phyloP scores from a whole-genome alignment of 2,888 invertebrate species.

The Tiliacea aurago region DNA sequence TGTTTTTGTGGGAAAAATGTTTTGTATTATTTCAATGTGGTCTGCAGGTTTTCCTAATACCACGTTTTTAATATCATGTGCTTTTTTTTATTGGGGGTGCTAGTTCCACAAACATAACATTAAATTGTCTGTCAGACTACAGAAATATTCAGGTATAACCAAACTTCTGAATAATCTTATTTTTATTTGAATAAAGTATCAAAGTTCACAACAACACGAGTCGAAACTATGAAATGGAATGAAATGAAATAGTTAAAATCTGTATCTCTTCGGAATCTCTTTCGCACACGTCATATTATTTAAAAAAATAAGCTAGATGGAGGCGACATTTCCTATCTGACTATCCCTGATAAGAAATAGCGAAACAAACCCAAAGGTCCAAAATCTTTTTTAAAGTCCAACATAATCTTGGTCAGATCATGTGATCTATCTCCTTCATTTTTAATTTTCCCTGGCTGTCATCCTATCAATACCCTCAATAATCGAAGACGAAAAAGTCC shows the following conservation, averaged over 20 bases:
- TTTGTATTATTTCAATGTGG: slow-evolving; percentile 39
- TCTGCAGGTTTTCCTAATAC: slow-evolving; percentile 33
- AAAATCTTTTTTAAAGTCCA: not conserved
- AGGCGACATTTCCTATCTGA: not conserved
- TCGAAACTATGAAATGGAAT: no score
- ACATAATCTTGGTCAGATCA: not conserved
- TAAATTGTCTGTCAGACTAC: not conserved
- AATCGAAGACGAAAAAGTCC: slow-evolving; percentile 2
- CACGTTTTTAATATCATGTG: not conserved
- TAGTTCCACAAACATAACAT: not conserved
- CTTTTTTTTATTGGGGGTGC: not conserved
- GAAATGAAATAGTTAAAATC: not conserved
- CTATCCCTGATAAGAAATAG: not conserved
- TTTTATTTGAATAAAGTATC: not conserved
- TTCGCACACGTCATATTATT: not conserved
- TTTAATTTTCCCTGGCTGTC: not conserved
- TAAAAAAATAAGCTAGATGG: not conserved
- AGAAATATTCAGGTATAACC: not conserved
- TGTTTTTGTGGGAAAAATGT: slow-evolving; percentile 60
- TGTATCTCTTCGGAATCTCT: not conserved
- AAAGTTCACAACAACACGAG: not conserved
- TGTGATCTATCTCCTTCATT: not conserved
- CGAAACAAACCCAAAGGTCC: not conserved
- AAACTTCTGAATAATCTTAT: not conserved
- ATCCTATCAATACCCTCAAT: not conserved